Evolutionary conservation across 1,140 invertebrate genomes (phyloP).

Genomic region (Oryctes rhinoceros): DNA sequence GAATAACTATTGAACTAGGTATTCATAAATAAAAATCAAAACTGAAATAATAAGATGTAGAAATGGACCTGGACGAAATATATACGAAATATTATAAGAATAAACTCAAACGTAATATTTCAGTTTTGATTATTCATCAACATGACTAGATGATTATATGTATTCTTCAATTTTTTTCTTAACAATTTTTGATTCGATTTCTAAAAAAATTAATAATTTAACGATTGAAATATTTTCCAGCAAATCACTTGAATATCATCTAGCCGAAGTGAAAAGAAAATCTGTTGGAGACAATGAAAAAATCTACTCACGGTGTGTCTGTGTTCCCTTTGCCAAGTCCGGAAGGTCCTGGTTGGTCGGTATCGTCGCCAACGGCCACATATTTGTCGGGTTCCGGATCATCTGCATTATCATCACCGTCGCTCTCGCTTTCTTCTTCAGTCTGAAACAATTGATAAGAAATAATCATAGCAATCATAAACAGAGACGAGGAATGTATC

Average conservation of each 20-base stretch:
- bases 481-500: no score
- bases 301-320: slow-evolving; percentile 68
- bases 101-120: background rate
- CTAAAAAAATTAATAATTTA: no score
- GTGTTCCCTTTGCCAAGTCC: slow-evolving; percentile 64
- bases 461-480: background rate
- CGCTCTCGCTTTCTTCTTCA: slow-evolving; percentile 54
- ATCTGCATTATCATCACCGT: slow-evolving; percentile 48
- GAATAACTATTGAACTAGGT: background rate
- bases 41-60: background rate
- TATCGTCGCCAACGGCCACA: slow-evolving; percentile 63
- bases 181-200: background rate
- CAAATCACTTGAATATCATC: background rate
- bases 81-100: background rate
- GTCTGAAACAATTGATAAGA: slow-evolving; percentile 48
- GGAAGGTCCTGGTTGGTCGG: slow-evolving; percentile 65
- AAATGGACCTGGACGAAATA: background rate
- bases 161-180: no score
- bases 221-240: background rate
- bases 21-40: background rate
- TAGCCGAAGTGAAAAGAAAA: background rate
- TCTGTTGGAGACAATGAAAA: slow-evolving; percentile 37
- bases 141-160: slow-evolving; percentile 6
- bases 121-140: background rate
- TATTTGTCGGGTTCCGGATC: slow-evolving; percentile 62